Base-by-base conservation (phyloP, 2,888 invertebrate species). In the Lasioglossum figueresi region DNA sequence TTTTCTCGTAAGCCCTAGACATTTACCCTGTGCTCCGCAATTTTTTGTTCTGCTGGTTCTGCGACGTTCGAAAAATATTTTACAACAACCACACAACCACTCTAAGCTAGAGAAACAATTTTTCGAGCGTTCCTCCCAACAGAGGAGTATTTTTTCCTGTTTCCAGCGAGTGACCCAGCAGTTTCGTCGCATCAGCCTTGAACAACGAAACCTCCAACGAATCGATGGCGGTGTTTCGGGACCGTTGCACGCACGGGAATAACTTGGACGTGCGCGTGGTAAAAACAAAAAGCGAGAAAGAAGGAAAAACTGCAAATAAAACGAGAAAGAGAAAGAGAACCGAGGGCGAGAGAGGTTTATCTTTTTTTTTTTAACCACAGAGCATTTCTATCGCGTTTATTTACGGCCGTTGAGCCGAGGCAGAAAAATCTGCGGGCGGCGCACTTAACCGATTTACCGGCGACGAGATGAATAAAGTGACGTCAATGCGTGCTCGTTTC, bases 401-500 rank as follows among this genome's bases (percentile, higher is more conserved):
- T 82, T 72, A 76, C 76, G 66, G 72, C 76, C 37, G 74, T 82
- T 74, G 40, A 68, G 48, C 5, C 34, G n/a, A n/a, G n/a, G 48
- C 56, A 45, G n/a, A 74, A 59, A 77, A 77, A 80, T 74, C 63
- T 48, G 80, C 45, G 66, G 27, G 80, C 45, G 66, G 27, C 52
- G 71, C 56, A 52, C 75, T 63, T 70, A 66, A 76, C 80, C 84
- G 74, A 80, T 85, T 84, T 75, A 80, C 71, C 74, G 73, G 59
- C 59, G 40, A 76, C 84, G 52, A 16, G 43, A 66, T 76, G 80
- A 84, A 80, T 84, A 80, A 80, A 84, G 34, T 66, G 84, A 77
- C 84, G 80, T 84, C 70, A 75, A 84, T 85, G 52, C 74, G 73
- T 80, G 80, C 80, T 78, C 81, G 79, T 79, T 82, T 85, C 79